A percentile compares a stretch with the other conserved stretches of the same genome.
phyloP scores from a whole-genome alignment of 2,797 vertebrate genomes.

The Picus viridis region DNA sequence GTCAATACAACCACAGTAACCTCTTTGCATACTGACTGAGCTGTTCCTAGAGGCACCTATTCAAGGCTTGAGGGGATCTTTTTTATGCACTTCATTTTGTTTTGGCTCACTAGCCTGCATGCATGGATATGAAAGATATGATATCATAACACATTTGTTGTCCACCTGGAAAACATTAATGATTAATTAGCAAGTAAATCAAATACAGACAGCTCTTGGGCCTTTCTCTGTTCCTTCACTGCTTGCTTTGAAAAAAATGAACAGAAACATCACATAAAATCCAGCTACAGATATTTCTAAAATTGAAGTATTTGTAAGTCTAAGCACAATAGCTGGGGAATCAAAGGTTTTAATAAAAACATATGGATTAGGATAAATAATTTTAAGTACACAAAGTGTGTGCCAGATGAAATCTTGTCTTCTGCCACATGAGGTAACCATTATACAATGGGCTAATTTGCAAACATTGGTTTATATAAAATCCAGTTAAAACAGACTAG shows the following conservation, averaged over 20 bases:
- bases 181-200: slow-evolving; percentile 11
- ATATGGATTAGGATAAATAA: neutral
- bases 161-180: slow-evolving; percentile 18
- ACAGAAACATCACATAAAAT: neutral
- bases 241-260: neutral
- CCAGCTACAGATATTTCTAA: neutral
- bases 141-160: neutral
- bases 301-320: neutral
- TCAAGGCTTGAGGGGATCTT: neutral
- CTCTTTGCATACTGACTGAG: neutral
- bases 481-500: neutral
- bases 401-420: neutral
- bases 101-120: neutral
- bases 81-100: neutral
- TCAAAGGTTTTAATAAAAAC: slow-evolving; percentile 6
- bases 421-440: neutral
- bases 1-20: neutral
- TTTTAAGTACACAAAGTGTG: neutral
- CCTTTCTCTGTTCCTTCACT: neutral
- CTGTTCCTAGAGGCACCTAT: neutral
- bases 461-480: neutral
- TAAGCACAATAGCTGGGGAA: neutral
- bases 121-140: neutral
- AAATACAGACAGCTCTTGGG: neutral
- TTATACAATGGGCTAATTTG: neutral